A percentile compares a stretch with the other conserved stretches of the same genome.
Conservation (phyloP, 1,140 invertebrate genomes). For the Triops cancriformis region DNA sequence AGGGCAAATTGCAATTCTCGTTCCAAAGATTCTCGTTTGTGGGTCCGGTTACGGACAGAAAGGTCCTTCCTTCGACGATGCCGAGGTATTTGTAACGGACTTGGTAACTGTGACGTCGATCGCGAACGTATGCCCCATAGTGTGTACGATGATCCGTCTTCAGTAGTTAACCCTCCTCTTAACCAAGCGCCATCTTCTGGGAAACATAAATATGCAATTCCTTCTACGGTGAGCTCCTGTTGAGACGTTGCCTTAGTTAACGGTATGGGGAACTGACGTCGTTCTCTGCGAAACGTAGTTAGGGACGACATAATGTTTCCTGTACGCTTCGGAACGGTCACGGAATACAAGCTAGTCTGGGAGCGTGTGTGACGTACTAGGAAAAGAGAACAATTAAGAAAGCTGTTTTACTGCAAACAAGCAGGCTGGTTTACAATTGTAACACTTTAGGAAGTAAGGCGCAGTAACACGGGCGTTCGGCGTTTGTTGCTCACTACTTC, state of each 20-base stretch:
- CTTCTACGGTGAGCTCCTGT: conserved; percentile 30
- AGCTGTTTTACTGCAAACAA: no score
- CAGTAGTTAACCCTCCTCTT: conserved; percentile 36
- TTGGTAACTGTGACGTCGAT: not conserved
- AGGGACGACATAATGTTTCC: not conserved
- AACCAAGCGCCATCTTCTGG: conserved; percentile 37
- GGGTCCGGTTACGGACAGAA: not conserved
- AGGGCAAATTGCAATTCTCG: conserved; percentile 24
- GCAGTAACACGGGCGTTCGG: no score
- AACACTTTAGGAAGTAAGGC: no score
- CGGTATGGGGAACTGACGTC: not conserved
- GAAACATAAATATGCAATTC: conserved; percentile 40
- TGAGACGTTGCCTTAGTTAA: not conserved
- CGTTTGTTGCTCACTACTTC: no score
- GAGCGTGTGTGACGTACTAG: no score
- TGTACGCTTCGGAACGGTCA: not conserved
- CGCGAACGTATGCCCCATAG: conserved; percentile 30
- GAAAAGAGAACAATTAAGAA: no score
- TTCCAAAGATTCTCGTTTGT: conserved; percentile 13
- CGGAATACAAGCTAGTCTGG: no score
- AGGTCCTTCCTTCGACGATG: not conserved
- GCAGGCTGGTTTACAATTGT: no score
- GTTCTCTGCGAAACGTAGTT: not conserved
- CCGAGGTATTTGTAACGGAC: not conserved
- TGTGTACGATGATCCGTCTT: conserved; percentile 36